Base-by-base conservation (phyloP, 1,140 invertebrate genomes). In the Teleopsis dalmanni region DNA sequence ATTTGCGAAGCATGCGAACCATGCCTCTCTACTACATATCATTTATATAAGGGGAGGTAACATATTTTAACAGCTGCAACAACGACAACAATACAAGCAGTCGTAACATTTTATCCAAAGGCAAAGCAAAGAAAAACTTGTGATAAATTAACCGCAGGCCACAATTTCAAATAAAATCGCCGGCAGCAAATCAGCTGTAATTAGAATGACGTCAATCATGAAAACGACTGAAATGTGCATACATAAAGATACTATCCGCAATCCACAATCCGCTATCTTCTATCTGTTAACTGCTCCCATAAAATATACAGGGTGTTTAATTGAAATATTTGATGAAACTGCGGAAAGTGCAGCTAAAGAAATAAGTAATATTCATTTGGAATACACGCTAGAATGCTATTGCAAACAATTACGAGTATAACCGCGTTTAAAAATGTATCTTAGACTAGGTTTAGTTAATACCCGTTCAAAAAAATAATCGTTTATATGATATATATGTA, bases 61-160 rank as follows among this genome's bases (percentile, higher is more conserved):
- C n/a, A n/a, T n/a, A n/a, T n/a, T n/a, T n/a, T n/a, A n/a, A n/a
- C 5, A 37, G 21, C 7, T 16, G 8, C 16, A 43, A 43, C 14
- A 31, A 18, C 41, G 21, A 43, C 31, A 43, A 43, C 41, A 43
- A 43, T 29, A 21, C 26, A n/a, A 47, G 59, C 63, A 59, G 57
- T 57, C 58, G 64, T 62, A 67, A 67, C 66, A 67, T 67, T 65
- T 64, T 58, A 57, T 57, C 57, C 59, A 50, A 29, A 36, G 56
- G 64, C 58, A 37, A 56, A 55, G 56, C 61, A 67, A 67, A 67
- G 64, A 67, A 64, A 67, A 67, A 67, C 64, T 67, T 67, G 64
- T 67, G 64, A 67, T 67, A 67, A 67, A 67, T 67, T 65, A 51
- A 57, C 64, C 59, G 8, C 43, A n/a, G 53, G 64, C 29, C 8